Base-by-base conservation (phyloP, 2,888 invertebrate genomes). In the Anticlea derivata region DNA sequence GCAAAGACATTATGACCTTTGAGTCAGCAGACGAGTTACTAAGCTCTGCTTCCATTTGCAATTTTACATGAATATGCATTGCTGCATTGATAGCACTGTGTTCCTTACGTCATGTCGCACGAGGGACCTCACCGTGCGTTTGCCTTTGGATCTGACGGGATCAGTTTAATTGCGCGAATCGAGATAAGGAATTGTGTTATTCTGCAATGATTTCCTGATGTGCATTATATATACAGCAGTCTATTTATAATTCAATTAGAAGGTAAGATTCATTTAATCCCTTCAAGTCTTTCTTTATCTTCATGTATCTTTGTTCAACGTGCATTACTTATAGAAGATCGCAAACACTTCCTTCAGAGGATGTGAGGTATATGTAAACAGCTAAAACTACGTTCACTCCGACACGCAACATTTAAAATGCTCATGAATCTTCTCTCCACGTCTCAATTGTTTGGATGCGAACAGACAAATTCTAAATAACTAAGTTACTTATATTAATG, bases 61-160 rank as follows among this genome's bases (percentile, higher is more conserved):
- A 27, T 17, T 17, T 3, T 4, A 4, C 4, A 17, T 17, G n/a
- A 22, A 31, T 27, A 29, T 29, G 29, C 0, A 17, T 20, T 20
- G 2, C 39, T 39, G 29, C n/a, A 8, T 12, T 12, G 1, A 5
- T 31, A 1, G 4, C 27, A 27, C 47, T 40, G 39, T 47, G 47
- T 6, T 26, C 12, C 23, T 31, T 24, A n/a, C 31, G 20, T 11
- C 12, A 7, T 6, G 17, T 37, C 12, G 37, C 23, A 31, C 11
- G 37, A 41, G 40, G 40, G 45, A 24, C 23, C 35, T 35, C 24
- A 23, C 45, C 23, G 43, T 35, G 23, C 39, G 31, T 43, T 41
- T 57, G 44, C 46, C 39, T 51, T 39, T 46, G 39, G 48, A 49
- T 44, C 39, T 44, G 29, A 7, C 27, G 33, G 47, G 39, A 59